phyloP scores from a whole-genome alignment of 2,113 vertebrate genomes.

The Morone saxatilis region DNA sequence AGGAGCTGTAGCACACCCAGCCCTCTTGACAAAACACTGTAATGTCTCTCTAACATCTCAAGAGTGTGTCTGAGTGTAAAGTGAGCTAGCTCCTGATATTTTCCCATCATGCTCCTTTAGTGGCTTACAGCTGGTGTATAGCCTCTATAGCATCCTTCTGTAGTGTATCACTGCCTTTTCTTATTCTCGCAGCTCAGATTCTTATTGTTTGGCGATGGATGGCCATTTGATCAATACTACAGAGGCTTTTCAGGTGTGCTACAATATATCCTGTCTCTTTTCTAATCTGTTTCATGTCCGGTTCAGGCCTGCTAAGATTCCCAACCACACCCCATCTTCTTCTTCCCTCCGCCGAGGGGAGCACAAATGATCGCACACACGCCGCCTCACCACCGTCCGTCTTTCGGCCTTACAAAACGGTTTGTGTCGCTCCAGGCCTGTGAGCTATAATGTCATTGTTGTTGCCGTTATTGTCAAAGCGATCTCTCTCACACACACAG shows the following conservation, averaged over 20 bases:
- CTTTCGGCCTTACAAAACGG: slow-evolving; percentile 22
- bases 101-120: background rate
- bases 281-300: slow-evolving; percentile 19
- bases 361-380: slow-evolving; percentile 12
- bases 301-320: slow-evolving; percentile 64
- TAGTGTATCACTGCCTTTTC: background rate
- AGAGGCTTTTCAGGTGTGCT: slow-evolving; percentile 16
- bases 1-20: slow-evolving; percentile 34
- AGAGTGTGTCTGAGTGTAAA: background rate
- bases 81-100: background rate
- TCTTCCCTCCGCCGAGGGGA: slow-evolving; percentile 26
- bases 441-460: slow-evolving; percentile 54
- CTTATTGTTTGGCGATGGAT: background rate
- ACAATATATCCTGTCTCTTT: background rate
- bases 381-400: slow-evolving; percentile 30
- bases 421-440: slow-evolving; percentile 31
- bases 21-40: background rate
- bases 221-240: background rate
- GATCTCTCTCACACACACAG: background rate
- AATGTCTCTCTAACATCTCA: slow-evolving; percentile 6
- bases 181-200: background rate
- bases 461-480: slow-evolving; percentile 26
- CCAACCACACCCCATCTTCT: slow-evolving; percentile 80
- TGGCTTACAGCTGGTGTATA: background rate
- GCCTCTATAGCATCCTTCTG: background rate